phyloP scores from a whole-genome alignment of 2,113 vertebrate species.

The Pogonocichla stellata region DNA sequence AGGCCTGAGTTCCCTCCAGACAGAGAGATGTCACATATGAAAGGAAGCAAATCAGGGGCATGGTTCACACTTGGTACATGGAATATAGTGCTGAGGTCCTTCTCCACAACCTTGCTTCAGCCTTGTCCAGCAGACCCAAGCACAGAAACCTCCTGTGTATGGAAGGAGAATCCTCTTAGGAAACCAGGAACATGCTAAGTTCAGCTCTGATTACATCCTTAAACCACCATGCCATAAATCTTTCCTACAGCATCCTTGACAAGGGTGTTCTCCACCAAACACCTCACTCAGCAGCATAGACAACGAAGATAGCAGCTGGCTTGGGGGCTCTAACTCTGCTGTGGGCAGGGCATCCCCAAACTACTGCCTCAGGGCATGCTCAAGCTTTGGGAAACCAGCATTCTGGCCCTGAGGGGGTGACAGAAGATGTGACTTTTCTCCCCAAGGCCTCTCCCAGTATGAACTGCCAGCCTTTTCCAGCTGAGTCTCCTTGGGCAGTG shows the following conservation, averaged over 20 bases:
- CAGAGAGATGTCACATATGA: not conserved
- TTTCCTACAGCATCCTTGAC: not conserved
- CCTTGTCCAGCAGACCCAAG: not conserved
- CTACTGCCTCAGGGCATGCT: not conserved
- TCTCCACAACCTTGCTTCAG: not conserved
- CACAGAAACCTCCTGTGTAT: not conserved
- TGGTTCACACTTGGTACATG: not conserved
- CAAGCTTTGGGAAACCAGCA: not conserved
- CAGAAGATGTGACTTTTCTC: not conserved
- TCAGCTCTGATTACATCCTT: not conserved
- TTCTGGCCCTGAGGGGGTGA: not conserved
- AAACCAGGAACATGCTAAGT: not conserved
- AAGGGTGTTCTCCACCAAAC: not conserved
- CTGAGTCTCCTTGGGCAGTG: not conserved
- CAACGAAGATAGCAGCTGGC: not conserved
- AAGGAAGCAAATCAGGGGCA: not conserved
- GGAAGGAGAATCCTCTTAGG: not conserved
- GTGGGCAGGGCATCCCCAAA: not conserved
- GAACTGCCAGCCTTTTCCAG: not conserved
- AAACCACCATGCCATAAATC: not conserved
- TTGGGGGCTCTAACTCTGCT: not conserved
- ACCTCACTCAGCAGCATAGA: not conserved
- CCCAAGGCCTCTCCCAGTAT: not conserved
- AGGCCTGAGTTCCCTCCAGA: not conserved
- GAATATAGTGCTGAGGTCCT: not conserved